Percentiles rank a stretch among this genome's conserved stretches.
These are phyloP conservation scores for Ceratoteleas bidentatus DNA, from an alignment of 1,140 invertebrate genomes.

Conservation along the genomic window DNA sequence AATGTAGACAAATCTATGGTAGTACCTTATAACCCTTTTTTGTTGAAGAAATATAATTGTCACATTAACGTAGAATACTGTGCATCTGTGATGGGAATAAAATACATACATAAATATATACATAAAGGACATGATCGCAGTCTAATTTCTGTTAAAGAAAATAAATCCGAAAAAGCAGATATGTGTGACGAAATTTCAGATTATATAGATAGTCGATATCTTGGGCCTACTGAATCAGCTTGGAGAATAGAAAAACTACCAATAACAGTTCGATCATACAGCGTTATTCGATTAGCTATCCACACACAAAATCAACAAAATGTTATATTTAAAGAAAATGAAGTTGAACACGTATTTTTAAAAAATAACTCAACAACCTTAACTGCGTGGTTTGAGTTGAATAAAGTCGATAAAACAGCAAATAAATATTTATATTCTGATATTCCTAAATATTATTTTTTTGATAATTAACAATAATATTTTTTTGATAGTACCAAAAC, in stretches of 20 bases:
- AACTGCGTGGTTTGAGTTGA: constrained; percentile 49
- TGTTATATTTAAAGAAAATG: constrained; percentile 25
- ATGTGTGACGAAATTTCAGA: constrained; percentile 47
- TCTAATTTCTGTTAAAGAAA: neutral
- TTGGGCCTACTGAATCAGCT: constrained; percentile 26
- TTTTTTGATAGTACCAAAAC: constrained; percentile 23
- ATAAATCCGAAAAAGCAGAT: constrained; percentile 8
- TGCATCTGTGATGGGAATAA: constrained; percentile 17
- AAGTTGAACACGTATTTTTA: constrained; percentile 8
- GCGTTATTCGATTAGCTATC: constrained; percentile 26
- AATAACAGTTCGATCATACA: constrained; percentile 18
- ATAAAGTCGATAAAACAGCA: constrained; percentile 23
- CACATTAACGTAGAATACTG: constrained; percentile 55
- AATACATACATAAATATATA: constrained; percentile 20
- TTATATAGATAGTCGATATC: constrained; percentile 41
- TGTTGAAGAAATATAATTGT: constrained; percentile 41
- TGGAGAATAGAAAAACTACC: constrained; percentile 33
- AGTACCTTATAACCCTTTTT: constrained; percentile 11
- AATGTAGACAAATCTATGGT: too few relatives aligned
- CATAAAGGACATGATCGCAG: constrained; percentile 20
- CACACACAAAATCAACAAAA: constrained; percentile 45
- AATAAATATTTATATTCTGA: constrained; percentile 38
- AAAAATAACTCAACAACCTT: constrained; percentile 29
- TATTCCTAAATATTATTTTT: constrained; percentile 48
- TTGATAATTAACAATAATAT: too few relatives aligned